phyloP scores from a whole-genome alignment of 2,888 invertebrate species.

The Graphium colonna region DNA sequence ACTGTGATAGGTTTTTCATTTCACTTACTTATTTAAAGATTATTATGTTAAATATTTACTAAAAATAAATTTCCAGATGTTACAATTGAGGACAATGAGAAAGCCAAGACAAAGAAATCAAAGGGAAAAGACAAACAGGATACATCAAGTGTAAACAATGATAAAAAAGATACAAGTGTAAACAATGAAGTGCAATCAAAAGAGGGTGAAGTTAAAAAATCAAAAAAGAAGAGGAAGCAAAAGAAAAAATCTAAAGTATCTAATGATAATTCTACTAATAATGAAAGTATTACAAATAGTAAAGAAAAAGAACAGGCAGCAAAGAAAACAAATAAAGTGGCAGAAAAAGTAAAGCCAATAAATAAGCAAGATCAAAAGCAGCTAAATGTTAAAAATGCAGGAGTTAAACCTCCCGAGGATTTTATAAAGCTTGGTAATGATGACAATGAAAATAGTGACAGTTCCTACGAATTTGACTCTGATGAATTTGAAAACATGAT shows the following conservation, averaged over 20 bases:
- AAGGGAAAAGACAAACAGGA: conserved; percentile 27
- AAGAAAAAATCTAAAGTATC: conserved; percentile 26
- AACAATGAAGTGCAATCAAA: conserved; percentile 18
- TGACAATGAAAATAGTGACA: conserved; percentile 48
- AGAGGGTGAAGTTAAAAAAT: conserved; percentile 22
- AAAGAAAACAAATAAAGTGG: conserved; percentile 22
- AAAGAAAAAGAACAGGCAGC: conserved; percentile 23
- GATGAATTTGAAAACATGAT: conserved; percentile 62
- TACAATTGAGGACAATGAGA: conserved; percentile 29
- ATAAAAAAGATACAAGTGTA: conserved; percentile 15
- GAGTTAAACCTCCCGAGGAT: conserved; percentile 47
- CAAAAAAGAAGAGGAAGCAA: conserved; percentile 26
- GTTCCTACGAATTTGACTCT: conserved; percentile 56
- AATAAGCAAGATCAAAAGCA: conserved; percentile 47
- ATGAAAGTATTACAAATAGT: conserved; percentile 15
- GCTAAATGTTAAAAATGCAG: conserved; percentile 44
- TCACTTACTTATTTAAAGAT: too few species aligned
- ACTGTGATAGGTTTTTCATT: too few species aligned
- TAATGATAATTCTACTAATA: conserved; percentile 8
- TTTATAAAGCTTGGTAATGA: conserved; percentile 49
- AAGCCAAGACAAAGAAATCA: conserved; percentile 18
- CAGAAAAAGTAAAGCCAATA: too few species aligned
- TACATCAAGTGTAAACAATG: conserved; percentile 22
- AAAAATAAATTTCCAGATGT: conserved; percentile 7
- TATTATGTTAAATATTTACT: too few species aligned